These are phyloP conservation scores for Apostichopus leukothele DNA, from an alignment of 53 echinoderm and acorn worm genomes.

Conservation along the genomic window DNA sequence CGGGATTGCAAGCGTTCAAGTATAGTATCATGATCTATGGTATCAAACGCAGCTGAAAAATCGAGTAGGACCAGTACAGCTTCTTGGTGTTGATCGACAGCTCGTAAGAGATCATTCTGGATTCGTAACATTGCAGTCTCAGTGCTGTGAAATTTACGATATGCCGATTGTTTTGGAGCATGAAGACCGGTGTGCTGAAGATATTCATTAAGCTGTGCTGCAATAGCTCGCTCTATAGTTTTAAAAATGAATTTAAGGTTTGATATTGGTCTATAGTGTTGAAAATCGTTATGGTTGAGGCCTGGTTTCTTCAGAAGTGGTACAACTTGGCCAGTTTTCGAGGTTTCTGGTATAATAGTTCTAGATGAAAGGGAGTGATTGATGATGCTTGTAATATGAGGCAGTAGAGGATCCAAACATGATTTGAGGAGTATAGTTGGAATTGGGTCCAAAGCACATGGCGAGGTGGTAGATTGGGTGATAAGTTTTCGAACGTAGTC, in stretches of 20 bases:
- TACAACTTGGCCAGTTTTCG: not conserved
- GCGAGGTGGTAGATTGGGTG: not conserved
- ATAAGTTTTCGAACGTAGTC: not conserved
- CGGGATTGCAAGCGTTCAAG: constrained; percentile 17
- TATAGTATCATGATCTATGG: constrained; percentile 17
- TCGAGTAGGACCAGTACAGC: constrained; percentile 37
- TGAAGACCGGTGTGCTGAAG: not conserved
- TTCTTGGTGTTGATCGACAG: constrained; percentile 35
- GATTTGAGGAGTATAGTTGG: not conserved
- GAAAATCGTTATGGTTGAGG: not conserved
- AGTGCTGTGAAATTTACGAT: constrained; percentile 1
- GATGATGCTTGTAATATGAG: not conserved
- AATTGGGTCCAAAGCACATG: constrained; percentile 32
- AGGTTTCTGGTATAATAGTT: not conserved
- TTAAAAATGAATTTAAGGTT: not conserved
- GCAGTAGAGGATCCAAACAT: constrained; percentile 21
- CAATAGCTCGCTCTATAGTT: no score
- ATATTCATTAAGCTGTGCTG: no score
- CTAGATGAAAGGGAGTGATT: not conserved
- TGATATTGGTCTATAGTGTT: not conserved
- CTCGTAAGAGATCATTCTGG: constrained; percentile 39
- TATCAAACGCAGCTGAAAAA: constrained; percentile 52
- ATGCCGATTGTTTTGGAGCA: constrained; percentile 28
- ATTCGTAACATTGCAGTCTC: constrained; percentile 41
- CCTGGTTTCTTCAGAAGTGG: not conserved